Conservation (phyloP, 1,140 invertebrate genomes). For the Temnothorax curvispinosus region DNA sequence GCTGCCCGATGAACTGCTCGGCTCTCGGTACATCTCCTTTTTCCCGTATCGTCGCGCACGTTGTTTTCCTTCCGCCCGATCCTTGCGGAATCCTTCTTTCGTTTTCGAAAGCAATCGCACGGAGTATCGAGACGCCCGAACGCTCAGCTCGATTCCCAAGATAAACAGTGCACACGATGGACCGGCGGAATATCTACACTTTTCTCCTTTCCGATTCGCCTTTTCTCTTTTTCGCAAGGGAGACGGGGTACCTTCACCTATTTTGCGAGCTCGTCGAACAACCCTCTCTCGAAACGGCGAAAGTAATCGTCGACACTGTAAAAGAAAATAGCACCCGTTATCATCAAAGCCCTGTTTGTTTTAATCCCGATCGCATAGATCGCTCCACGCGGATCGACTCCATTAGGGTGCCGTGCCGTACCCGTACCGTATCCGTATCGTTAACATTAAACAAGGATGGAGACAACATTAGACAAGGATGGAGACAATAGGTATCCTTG, state of each 20-base stretch:
- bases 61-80: slow-evolving; percentile 46
- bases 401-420: no score
- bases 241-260: slow-evolving; percentile 16
- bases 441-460: no score
- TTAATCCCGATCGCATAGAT: slow-evolving; percentile 26
- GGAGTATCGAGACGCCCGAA: slow-evolving; percentile 49
- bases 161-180: slow-evolving; percentile 52
- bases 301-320: slow-evolving; percentile 28
- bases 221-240: slow-evolving; percentile 18
- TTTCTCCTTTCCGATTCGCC: slow-evolving; percentile 36
- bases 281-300: slow-evolving; percentile 3
- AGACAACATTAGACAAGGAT: no score
- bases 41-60: slow-evolving; percentile 39
- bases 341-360: slow-evolving; percentile 27
- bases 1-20: slow-evolving; percentile 72
- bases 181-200: slow-evolving; percentile 32
- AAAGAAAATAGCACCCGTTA: background rate
- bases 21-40: slow-evolving; percentile 80
- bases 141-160: slow-evolving; percentile 52
- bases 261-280: slow-evolving; percentile 35
- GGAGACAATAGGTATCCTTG: no score
- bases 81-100: slow-evolving; percentile 40
- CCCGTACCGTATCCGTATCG: no score
- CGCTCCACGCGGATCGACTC: background rate
- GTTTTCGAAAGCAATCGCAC: slow-evolving; percentile 48